Evolutionary conservation across 2,797 vertebrate species (phyloP), one percentile per base, ranked within the genome.

Genomic region (Tachyglossus aculeatus): DNA sequence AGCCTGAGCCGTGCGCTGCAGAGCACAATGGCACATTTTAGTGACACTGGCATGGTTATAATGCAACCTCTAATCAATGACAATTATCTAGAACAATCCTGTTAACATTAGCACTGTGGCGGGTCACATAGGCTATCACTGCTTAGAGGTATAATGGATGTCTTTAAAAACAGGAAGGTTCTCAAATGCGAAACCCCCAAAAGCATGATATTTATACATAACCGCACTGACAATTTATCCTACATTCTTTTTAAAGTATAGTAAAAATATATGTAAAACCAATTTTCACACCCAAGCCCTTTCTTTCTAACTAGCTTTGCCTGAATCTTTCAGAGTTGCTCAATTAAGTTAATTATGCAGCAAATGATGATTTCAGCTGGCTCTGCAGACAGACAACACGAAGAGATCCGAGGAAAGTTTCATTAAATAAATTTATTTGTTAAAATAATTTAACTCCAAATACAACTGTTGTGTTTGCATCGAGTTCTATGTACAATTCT

Each of bases 361-460:
- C 21, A 18, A 13, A 18, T 5, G 31, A 31, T 18, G 5, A 27
- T 22, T 13, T 25, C 47, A 14, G 10, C 37, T 51, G 29, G 63
- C 74, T 51, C 18, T 29, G 9, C 33, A 68, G 67, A 54, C 0
- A 12, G 19, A 76, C 19, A 66, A 68, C 9, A 80, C 1, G 61
- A 67, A n/a, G 40, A 82, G 84, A 79, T 22, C 37, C 83, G 79
- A 59, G 48, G 52, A 45, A 84, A 40, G 21, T 89, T 93, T 94
- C 91, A 93, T 93, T 94, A 94, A 94, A 94, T 94, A 94, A 93
- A 94, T 94, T 94, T 94, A 94, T 94, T 94, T 94, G 92, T 94
- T 94, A 94, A 94, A 94, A 94, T 94, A 94, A 94, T 93, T 94
- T 93, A 94, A 94, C 92, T 93, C 91, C 92, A 93, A 93, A 92